Base-by-base conservation (phyloP, 2,888 invertebrate species). In the Hartigia nigra region DNA sequence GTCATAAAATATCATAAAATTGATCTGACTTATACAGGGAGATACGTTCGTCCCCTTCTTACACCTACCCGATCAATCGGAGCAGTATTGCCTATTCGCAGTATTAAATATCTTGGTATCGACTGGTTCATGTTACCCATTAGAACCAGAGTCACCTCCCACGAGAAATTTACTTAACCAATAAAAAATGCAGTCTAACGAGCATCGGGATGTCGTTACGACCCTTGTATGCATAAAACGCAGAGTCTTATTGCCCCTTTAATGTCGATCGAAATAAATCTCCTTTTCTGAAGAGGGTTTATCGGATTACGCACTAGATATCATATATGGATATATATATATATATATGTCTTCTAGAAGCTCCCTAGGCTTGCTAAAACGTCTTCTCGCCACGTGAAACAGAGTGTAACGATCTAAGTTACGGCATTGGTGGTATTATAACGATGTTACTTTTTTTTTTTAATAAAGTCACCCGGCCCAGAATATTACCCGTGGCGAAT, bases 151-250 rank as follows among this genome's bases (percentile, higher is more conserved):
- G 23, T 55, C 23, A 55, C 9, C 9, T 55, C 55, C 23, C 55
- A 55, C 1, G 23, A 55, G 55, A 55, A 14, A 55, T 55, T 55
- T 55, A 1, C 55, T 23, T 23, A 55, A 55, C 55, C 55, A 23
- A 55, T 55, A 55, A 70, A 80, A 78, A 76, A 78, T 76, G 76
- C 31, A 31, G 70, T 55, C 55, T 55, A 55, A 84, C 81, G 84
- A 84, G 84, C 81, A 37, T 84, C 81, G 77, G 80, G 80, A 82
- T 81, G 81, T 82, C 37, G 75, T 78, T 78, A 78, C 76, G 55
- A 35, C 23, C 23, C 32, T 55, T 55, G 9, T 55, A 55, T 23
- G 55, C 23, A 55, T 55, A 55, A 55, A 55, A 55, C 23, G 23
- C 23, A 23, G 23, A 55, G 55, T 5, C 39, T 23, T 23, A 14